Evolutionary conservation across 92 coral and sea anemone species (phyloP).

Genomic region (Desmophyllum pertusum): DNA sequence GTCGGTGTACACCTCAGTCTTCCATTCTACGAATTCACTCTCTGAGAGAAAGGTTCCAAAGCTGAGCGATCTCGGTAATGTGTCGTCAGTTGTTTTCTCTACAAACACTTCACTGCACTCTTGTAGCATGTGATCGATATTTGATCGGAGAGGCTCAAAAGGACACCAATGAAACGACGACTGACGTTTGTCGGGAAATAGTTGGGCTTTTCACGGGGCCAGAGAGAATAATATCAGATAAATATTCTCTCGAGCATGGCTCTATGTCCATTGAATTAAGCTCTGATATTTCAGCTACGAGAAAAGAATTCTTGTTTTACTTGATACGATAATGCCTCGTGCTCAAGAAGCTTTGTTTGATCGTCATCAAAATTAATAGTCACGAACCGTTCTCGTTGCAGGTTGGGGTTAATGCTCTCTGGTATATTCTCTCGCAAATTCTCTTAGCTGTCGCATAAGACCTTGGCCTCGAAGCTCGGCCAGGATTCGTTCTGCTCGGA

Average conservation of each 20-base stretch:
- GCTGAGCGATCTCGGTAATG: too few relatives aligned
- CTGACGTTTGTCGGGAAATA: conserved; percentile 69
- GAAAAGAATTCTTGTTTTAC: too few relatives aligned
- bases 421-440: conserved; percentile 63
- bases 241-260: too few relatives aligned
- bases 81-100: conserved; percentile 46
- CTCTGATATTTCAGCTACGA: too few relatives aligned
- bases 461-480: too few relatives aligned
- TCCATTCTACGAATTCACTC: conserved; percentile 76
- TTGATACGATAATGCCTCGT: too few relatives aligned
- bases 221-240: conserved; percentile 50
- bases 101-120: conserved; percentile 69
- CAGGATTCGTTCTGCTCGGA: conserved; percentile 76
- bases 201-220: conserved; percentile 40
- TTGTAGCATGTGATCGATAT: too few relatives aligned
- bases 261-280: conserved; percentile 66
- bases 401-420: conserved; percentile 52
- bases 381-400: conserved; percentile 70
- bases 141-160: too few relatives aligned
- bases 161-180: conserved; percentile 82
- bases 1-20: conserved; percentile 71
- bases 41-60: conserved; percentile 66
- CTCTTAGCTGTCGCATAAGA: too few relatives aligned
- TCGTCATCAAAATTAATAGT: too few relatives aligned
- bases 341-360: too few relatives aligned